A percentile compares a stretch with the other conserved stretches of the same genome.
Conservation (phyloP, 2,113 vertebrate genomes). For the Campylomormyrus numenius region DNA sequence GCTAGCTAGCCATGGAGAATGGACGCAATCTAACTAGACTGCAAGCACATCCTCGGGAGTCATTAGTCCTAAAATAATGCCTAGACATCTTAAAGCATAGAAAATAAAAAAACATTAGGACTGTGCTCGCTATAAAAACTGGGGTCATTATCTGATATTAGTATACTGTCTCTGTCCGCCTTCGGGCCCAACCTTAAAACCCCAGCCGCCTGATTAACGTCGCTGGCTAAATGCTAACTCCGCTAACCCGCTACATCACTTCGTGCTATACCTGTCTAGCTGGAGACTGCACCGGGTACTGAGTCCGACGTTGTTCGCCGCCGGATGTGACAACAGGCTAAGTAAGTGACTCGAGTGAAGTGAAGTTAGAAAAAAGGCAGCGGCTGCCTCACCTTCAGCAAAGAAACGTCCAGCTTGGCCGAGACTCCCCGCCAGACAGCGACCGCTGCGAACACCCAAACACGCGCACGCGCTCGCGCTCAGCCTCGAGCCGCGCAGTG, state of each 20-base stretch:
- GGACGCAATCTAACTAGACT: neutral
- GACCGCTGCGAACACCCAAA: neutral
- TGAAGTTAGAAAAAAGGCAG: neutral
- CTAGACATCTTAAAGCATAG: neutral
- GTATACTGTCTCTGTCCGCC: neutral
- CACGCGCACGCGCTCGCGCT: slow-evolving; percentile 4
- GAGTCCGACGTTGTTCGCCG: neutral
- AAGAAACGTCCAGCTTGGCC: neutral
- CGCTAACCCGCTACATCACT: neutral
- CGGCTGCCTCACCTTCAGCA: neutral
- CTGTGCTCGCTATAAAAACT: neutral
- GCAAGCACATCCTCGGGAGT: neutral
- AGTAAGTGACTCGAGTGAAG: neutral
- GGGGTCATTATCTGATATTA: neutral
- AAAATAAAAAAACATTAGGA: neutral
- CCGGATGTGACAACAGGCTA: neutral
- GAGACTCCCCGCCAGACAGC: neutral
- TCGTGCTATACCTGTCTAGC: neutral
- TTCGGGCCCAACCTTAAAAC: slow-evolving; percentile 12
- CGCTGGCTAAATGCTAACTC: slow-evolving; percentile 5
- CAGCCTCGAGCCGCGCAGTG: slow-evolving; percentile 3
- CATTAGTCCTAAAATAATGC: neutral
- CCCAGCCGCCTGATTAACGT: neutral
- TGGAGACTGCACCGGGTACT: neutral
- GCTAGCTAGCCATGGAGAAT: neutral